phyloP scores from a whole-genome alignment of 1,140 invertebrate genomes.

The Eupristina koningsbergeri region DNA sequence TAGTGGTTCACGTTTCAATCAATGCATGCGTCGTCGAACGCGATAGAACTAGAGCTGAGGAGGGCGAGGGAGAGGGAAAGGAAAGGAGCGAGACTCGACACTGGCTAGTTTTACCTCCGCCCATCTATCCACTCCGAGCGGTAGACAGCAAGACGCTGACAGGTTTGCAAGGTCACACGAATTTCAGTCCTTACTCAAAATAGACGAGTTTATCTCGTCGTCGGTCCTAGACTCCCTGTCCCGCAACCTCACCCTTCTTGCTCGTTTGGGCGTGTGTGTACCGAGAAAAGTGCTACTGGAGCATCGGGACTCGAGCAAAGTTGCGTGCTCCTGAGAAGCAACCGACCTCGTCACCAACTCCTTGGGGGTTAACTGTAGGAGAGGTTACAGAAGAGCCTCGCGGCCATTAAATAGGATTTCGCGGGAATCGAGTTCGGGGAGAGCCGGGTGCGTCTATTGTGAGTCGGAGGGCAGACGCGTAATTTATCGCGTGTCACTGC shows the following conservation, averaged over 20 bases:
- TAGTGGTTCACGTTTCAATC: conserved; percentile 72
- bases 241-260: too few relatives aligned
- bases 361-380: too few relatives aligned
- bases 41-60: conserved; percentile 8
- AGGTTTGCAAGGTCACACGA: not conserved
- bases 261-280: not conserved
- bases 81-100: conserved; percentile 20
- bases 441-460: too few relatives aligned
- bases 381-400: too few relatives aligned
- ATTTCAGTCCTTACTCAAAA: not conserved
- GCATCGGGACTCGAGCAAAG: too few relatives aligned
- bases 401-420: too few relatives aligned
- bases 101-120: conserved; percentile 19
- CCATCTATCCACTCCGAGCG: not conserved
- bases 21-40: conserved; percentile 59
- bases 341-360: too few relatives aligned
- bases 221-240: not conserved
- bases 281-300: too few relatives aligned
- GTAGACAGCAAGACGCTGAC: conserved; percentile 22
- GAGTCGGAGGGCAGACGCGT: too few relatives aligned
- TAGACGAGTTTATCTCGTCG: not conserved
- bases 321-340: too few relatives aligned
- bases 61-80: not conserved
- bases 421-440: too few relatives aligned
- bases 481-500: not conserved